These are phyloP conservation scores for Epirrhoe tristata DNA, from an alignment of 2,888 invertebrate genomes.

Conservation along the genomic window DNA sequence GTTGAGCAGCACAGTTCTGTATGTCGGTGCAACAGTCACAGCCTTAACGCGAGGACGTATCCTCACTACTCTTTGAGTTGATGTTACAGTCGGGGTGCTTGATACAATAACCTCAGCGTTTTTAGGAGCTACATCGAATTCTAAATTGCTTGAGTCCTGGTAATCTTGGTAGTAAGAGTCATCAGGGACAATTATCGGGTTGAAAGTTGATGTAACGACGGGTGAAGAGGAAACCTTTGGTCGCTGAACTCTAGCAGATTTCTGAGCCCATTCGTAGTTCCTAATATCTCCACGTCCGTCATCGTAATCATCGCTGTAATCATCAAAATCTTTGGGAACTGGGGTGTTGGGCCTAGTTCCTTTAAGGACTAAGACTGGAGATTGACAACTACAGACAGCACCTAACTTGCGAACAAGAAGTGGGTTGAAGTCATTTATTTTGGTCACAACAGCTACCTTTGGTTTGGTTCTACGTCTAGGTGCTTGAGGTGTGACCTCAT, in stretches of 20 bases:
- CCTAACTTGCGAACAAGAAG: constrained; percentile 89
- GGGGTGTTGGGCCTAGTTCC: constrained; percentile 72
- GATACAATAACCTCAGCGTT: constrained; percentile 61
- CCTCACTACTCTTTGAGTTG: constrained; percentile 65
- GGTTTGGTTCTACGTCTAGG: constrained; percentile 72
- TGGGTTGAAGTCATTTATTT: constrained; percentile 90
- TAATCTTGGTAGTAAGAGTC: constrained; percentile 80
- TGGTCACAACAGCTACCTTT: constrained; percentile 86
- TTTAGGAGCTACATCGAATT: constrained; percentile 62
- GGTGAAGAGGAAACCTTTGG: constrained; percentile 62
- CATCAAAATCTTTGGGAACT: constrained; percentile 59
- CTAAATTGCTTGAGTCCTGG: constrained; percentile 62
- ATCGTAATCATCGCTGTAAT: constrained; percentile 64
- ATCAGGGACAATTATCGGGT: constrained; percentile 81
- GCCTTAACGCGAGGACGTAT: constrained; percentile 70
- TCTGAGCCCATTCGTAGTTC: constrained; percentile 60
- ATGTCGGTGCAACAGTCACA: constrained; percentile 76
- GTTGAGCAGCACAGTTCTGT: constrained; percentile 70
- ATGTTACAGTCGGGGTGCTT: constrained; percentile 64
- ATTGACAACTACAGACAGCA: constrained; percentile 90
- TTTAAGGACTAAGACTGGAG: constrained; percentile 82
- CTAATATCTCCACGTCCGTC: constrained; percentile 65
- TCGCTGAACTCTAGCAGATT: constrained; percentile 55
- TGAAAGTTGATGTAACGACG: constrained; percentile 70
- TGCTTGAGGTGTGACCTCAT: constrained; percentile 67